Evolutionary conservation across 2,113 vertebrate species (phyloP), one percentile per base, ranked within the genome.

Genomic region (Lophius piscatorius): DNA sequence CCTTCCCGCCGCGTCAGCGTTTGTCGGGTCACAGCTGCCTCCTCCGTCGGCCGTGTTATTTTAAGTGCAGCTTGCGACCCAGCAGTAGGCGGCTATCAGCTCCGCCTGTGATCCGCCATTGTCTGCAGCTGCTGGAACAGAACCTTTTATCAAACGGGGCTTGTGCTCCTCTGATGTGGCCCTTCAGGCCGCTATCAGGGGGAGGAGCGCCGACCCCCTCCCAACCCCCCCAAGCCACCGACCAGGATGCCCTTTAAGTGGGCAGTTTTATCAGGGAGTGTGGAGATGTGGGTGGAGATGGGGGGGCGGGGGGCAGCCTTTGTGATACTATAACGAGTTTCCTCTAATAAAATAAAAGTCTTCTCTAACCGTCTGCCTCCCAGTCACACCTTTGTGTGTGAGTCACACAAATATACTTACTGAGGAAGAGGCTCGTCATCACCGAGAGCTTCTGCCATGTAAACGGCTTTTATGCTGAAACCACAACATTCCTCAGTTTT

Each of bases 101-200:
- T n/a, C 33, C 11, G 58, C 60, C 60, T 67, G 61, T 8, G 51
- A 36, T 77, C 51, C 46, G 47, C 56, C 81, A 78, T 60, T 38
- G 49, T 81, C 65, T 76, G 57, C 76, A 76, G 76, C 59, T 51
- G 66, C 65, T 52, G 44, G 52, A 73, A 76, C 69, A 46, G 56
- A 39, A 12, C 42, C 17, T 21, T 70, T 87, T 85, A 88, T 88
- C 83, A 86, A 71, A 70, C 48, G 23, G 50, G 41, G 57, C 69
- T 28, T 38, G 33, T 74, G 67, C 62, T 81, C 69, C 78, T 83
- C 65, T 84, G 88, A 89, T 88, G 78, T 80, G 59, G 44, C 57
- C 66, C 76, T 71, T 62, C 56, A 48, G 50, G 54, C 63, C 48
- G 45, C 67, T 65, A 84, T 65, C 71, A 67, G 52, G n/a, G 24